Percentiles rank a stretch among this genome's conserved stretches.
Evolutionary conservation across 1,140 invertebrate genomes (phyloP).

Genomic region (Drosophila baimaii): DNA sequence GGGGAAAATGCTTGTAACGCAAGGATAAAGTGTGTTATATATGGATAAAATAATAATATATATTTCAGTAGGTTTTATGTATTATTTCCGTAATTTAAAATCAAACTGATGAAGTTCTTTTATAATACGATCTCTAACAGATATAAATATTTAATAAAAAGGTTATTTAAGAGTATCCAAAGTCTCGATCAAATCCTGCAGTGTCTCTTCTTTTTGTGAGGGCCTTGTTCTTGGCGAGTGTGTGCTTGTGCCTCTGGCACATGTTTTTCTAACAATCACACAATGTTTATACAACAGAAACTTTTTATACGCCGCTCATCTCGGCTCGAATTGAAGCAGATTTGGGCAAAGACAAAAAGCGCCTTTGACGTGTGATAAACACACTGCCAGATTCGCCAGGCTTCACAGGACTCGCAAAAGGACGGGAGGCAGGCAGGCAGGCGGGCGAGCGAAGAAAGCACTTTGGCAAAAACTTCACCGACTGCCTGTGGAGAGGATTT

Average conservation of each 20-base stretch:
- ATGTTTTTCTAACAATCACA: constrained; percentile 82
- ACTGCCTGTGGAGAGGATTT: constrained; percentile 53
- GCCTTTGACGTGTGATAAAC: constrained; percentile 78
- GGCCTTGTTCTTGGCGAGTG: constrained; percentile 18
- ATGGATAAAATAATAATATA: neutral
- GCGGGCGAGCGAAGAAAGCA: constrained; percentile 51
- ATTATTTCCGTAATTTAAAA: neutral
- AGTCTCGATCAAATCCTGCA: no score
- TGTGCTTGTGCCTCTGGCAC: constrained; percentile 58
- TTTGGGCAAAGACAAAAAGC: constrained; percentile 80
- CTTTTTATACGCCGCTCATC: constrained; percentile 70
- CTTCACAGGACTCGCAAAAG: constrained; percentile 5
- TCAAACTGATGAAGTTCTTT: neutral
- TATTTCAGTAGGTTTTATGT: neutral
- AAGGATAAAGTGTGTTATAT: no score
- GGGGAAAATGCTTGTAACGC: neutral
- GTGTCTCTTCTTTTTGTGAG: constrained; percentile 13
- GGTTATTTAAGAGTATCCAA: neutral
- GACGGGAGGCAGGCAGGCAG: neutral
- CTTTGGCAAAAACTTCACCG: constrained; percentile 68
- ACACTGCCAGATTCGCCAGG: constrained; percentile 21
- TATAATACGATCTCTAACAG: no score
- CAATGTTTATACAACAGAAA: constrained; percentile 81
- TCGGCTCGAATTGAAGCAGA: constrained; percentile 74
- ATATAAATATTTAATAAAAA: no score